These are phyloP conservation scores for Monochamus saltuarius DNA, from an alignment of 1,140 invertebrate genomes.

Conservation along the genomic window DNA sequence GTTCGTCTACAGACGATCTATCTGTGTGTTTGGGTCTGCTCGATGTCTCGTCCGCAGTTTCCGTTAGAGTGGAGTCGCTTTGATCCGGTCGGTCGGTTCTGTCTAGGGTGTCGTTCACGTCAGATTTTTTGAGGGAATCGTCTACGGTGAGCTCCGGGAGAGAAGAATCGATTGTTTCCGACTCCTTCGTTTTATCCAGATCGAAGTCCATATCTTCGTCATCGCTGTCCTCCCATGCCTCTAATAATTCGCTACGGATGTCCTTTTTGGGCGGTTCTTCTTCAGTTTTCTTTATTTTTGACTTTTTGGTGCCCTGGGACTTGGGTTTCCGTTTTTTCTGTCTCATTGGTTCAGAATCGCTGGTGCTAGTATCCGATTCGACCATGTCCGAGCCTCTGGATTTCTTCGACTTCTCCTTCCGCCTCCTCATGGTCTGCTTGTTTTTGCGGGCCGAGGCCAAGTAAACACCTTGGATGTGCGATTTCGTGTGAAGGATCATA, in stretches of 20 bases:
- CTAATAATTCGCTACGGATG: constrained; percentile 41
- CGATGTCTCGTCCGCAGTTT: no score
- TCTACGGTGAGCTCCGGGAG: constrained; percentile 40
- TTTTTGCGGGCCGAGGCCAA: constrained; percentile 13
- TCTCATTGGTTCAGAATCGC: constrained; percentile 21
- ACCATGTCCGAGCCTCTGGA: no score
- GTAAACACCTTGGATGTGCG: constrained; percentile 52
- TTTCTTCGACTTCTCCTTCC: constrained; percentile 16
- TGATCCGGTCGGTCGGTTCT: no score
- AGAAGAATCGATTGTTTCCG: constrained; percentile 25
- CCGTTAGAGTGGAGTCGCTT: no score
- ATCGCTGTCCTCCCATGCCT: constrained; percentile 52
- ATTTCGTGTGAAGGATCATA: constrained; percentile 67
- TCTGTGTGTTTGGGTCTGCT: no score
- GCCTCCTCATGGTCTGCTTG: constrained; percentile 21
- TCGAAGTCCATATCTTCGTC: constrained; percentile 25
- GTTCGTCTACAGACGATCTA: no score
- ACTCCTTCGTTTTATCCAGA: background rate
- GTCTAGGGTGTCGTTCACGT: no score
- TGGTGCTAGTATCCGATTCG: background rate
- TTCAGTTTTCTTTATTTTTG: constrained; percentile 38
- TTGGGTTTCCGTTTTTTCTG: constrained; percentile 28
- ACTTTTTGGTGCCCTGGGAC: constrained; percentile 10
- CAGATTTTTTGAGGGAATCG: constrained; percentile 29
- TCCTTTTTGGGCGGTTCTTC: constrained; percentile 40